Conservation (phyloP, 2,797 vertebrate species). For the Liasis olivaceus region DNA sequence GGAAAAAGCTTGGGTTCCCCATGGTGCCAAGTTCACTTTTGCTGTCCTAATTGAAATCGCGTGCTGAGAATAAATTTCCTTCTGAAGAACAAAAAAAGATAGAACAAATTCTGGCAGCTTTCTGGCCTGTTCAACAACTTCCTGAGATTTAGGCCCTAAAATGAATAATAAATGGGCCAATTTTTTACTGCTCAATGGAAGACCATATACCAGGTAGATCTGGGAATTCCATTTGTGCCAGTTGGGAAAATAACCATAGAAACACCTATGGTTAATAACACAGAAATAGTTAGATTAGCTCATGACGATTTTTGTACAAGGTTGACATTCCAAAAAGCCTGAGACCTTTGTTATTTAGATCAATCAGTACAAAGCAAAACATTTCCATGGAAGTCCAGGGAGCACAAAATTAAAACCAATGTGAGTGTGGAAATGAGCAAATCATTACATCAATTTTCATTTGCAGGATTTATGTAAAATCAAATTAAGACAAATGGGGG, state of each 20-base stretch:
- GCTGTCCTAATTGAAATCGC: constrained; percentile 51
- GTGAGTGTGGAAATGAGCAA: background rate
- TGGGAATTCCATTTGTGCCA: constrained; percentile 21
- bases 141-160: constrained; percentile 58
- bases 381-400: background rate
- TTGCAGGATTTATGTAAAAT: background rate
- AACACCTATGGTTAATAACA: background rate
- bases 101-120: constrained; percentile 47
- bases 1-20: background rate
- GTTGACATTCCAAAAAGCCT: background rate
- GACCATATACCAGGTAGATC: constrained; percentile 17
- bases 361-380: background rate
- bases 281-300: constrained; percentile 19
- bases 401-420: background rate
- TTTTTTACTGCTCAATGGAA: constrained; percentile 49
- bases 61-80: constrained; percentile 58
- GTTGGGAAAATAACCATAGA: constrained; percentile 26
- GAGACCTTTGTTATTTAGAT: background rate
- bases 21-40: background rate
- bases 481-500: background rate
- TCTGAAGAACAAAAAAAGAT: constrained; percentile 41
- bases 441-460: background rate
- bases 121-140: constrained; percentile 50
- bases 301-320: constrained; percentile 14
- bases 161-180: constrained; percentile 53